Base-by-base conservation (phyloP, 1,140 invertebrate genomes). In the Lepidurus couesii region DNA sequence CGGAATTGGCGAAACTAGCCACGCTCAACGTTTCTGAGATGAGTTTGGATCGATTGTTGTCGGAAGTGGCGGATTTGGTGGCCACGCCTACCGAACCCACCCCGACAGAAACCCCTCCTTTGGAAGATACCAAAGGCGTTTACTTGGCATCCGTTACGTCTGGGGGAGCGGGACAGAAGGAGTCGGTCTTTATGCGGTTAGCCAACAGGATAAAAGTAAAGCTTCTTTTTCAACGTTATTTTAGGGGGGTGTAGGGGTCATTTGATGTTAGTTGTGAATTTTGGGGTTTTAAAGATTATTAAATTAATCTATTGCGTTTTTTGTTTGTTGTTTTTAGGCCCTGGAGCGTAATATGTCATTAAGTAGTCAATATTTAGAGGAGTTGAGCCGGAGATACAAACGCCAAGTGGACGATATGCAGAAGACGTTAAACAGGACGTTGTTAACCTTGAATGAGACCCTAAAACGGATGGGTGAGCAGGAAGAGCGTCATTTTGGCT, bases 331-430 rank as follows among this genome's bases (percentile, higher is more conserved):
- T 81, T 88, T 89, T 82, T 85, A 94, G 90, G 91, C 92, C 78
- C 86, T 99, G 79, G 97, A 99, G 86, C 88, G 93, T 76, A 99
- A 99, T 85, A 96, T 99, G 90, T 97, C 96, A 4, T 86, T 99
- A 3, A 97, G 94, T 80, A 93, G 93, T 79, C 95, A 97, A 82
- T 98, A 98, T 85, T 86, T 99, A 75, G 95, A 98, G 85, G 96
- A 98, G 84, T 85, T 99, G 74, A 97, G 95, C 84, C 90, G 92
- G 47, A 88, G 95, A 73, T 98, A 98, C 85, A 97, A 97, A 81
- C 95, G 95, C 80, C 96, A 99, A 87, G 95, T 96, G 44, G 96
- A 98, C 84, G 96, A 98, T 83, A 93, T 96, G 90, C 93, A 95
- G 84, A 89, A 90, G 79, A 90, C 92, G 5, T 89, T 97, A 78